A percentile compares a stretch with the other conserved stretches of the same genome.
These are phyloP conservation scores for Pseudachorutes palmiensis DNA, from an alignment of 1,140 invertebrate genomes.

Conservation along the genomic window DNA sequence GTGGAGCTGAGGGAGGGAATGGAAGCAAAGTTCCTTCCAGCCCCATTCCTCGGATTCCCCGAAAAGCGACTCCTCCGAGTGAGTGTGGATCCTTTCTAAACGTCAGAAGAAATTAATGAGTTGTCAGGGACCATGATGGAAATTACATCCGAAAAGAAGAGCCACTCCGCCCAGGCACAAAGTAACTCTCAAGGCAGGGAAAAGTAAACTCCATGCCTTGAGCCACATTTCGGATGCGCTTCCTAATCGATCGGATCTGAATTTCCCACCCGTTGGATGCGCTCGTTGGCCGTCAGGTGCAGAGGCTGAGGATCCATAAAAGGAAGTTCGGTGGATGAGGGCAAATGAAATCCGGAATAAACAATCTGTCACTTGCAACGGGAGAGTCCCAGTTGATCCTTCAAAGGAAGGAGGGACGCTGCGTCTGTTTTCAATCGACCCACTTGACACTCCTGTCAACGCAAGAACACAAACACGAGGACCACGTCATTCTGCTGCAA, in stretches of 20 bases:
- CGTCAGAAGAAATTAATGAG: slow-evolving; percentile 1
- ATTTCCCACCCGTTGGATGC: too few relatives aligned
- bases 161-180: background rate
- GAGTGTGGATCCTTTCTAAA: slow-evolving; percentile 1
- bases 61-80: too few relatives aligned
- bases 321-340: background rate
- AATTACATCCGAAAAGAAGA: background rate
- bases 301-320: background rate
- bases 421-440: background rate
- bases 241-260: too few relatives aligned
- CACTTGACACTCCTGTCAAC: background rate
- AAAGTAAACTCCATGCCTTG: background rate
- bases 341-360: background rate
- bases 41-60: too few relatives aligned
- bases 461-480: background rate
- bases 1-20: too few relatives aligned
- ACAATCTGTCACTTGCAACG: background rate
- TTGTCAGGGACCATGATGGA: background rate
- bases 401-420: background rate
- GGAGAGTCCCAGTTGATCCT: background rate
- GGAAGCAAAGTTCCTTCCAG: too few relatives aligned
- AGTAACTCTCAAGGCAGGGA: background rate
- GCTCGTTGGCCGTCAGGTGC: background rate
- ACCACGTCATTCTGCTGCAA: too few relatives aligned
- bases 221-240: too few relatives aligned